A percentile compares a stretch with the other conserved stretches of the same genome.
phyloP scores from a whole-genome alignment of 2,888 invertebrate genomes.

The Epiblema foenella region DNA sequence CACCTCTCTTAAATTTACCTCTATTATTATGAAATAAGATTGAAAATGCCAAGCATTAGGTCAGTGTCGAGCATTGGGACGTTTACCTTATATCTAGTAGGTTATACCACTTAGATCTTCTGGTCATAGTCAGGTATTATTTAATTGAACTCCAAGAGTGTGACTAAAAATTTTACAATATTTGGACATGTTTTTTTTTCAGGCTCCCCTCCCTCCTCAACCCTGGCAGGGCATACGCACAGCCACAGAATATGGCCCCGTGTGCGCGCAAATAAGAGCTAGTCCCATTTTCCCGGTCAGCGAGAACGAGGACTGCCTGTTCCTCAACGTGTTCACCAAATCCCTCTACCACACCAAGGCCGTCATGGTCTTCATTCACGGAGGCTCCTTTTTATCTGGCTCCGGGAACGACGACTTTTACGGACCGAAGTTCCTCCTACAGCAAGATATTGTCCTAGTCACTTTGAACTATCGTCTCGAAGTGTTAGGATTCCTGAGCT shows the following conservation, averaged over 20 bases:
- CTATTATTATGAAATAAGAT: no score
- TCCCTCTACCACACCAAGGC: slow-evolving; percentile 47
- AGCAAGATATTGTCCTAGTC: slow-evolving; percentile 56
- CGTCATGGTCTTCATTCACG: slow-evolving; percentile 61
- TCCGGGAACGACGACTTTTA: slow-evolving; percentile 50
- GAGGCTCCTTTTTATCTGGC: slow-evolving; percentile 56
- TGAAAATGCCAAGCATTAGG: no score
- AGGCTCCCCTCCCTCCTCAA: slow-evolving; percentile 53
- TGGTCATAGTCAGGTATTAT: no score
- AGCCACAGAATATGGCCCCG: slow-evolving; percentile 50
- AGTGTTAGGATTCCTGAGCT: slow-evolving; percentile 50
- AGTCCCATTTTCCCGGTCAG: slow-evolving; percentile 47
- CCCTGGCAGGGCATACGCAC: slow-evolving; percentile 52
- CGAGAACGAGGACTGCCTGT: slow-evolving; percentile 55
- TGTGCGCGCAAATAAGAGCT: slow-evolving; percentile 51
- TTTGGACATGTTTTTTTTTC: slow-evolving; percentile 24
- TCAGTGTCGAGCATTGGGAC: no score
- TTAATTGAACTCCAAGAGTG: no score
- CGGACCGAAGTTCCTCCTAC: slow-evolving; percentile 58
- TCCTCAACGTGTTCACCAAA: slow-evolving; percentile 53
- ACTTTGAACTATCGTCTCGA: slow-evolving; percentile 58
- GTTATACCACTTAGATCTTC: no score
- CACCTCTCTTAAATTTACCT: no score
- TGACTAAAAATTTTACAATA: neutral
- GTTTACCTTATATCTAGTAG: neutral